phyloP scores from a whole-genome alignment of 2,797 vertebrate species.

The Antrozous pallidus region DNA sequence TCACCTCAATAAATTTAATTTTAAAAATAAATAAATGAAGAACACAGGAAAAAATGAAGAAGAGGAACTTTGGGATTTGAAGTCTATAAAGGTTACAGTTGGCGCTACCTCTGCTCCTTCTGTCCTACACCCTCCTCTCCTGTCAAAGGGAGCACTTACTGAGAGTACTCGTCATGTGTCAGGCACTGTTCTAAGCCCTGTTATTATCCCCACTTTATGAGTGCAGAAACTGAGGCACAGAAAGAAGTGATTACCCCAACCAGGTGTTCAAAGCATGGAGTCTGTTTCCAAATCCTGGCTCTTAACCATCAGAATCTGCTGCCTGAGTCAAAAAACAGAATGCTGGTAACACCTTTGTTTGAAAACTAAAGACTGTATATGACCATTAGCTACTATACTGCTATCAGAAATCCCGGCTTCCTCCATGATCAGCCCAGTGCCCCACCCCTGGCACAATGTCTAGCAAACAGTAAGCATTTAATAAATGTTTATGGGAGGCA shows the following conservation, averaged over 20 bases:
- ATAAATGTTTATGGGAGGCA: not conserved
- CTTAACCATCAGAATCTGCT: not conserved
- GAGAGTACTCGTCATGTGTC: not conserved
- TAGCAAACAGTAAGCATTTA: not conserved
- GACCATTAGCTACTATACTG: not conserved
- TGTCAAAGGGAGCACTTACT: not conserved
- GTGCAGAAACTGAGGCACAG: not conserved
- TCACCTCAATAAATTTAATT: no score
- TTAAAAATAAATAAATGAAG: no score
- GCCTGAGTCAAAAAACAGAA: not conserved
- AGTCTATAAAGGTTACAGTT: not conserved
- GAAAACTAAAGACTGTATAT: not conserved
- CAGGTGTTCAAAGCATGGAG: not conserved
- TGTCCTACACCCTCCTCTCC: not conserved
- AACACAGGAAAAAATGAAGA: no score
- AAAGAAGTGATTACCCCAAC: not conserved
- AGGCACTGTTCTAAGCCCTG: not conserved
- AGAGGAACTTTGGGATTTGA: not conserved
- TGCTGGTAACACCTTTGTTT: not conserved
- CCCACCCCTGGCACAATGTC: not conserved
- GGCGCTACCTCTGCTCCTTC: not conserved
- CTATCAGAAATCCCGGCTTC: not conserved
- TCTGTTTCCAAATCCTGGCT: not conserved
- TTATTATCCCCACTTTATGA: not conserved
- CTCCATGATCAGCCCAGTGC: not conserved